These are phyloP conservation scores for Acinonyx jubatus DNA, from an alignment of 2,113 vertebrate species.

Conservation along the genomic window DNA sequence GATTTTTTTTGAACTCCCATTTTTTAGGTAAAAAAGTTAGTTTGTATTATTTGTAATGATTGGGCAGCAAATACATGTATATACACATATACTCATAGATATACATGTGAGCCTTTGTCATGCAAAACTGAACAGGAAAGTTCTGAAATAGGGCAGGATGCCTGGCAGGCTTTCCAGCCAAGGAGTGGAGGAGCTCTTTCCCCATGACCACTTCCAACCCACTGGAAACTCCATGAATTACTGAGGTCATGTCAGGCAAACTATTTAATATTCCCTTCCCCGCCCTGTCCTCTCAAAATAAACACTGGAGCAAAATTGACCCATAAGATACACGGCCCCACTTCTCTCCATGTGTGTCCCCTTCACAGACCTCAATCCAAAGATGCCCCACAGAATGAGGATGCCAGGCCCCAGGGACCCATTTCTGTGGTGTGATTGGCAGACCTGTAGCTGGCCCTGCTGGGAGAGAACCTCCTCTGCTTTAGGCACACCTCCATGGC, in stretches of 20 bases:
- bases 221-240: background rate
- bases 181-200: background rate
- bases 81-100: background rate
- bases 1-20: background rate
- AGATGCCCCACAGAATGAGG: background rate
- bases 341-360: background rate
- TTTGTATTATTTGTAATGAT: background rate
- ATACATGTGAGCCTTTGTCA: background rate
- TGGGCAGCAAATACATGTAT: background rate
- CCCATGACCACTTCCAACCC: background rate
- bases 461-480: background rate
- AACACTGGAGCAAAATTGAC: background rate
- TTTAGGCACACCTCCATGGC: background rate
- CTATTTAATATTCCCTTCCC: background rate
- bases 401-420: background rate
- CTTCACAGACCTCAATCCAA: background rate
- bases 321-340: background rate
- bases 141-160: background rate
- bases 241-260: background rate
- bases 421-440: background rate
- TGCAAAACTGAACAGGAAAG: background rate
- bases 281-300: background rate
- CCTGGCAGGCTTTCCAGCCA: background rate
- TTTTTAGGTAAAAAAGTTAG: background rate
- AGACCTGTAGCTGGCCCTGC: background rate